Base-by-base conservation (phyloP, 2,113 vertebrate genomes). In the Galeopterus variegatus region DNA sequence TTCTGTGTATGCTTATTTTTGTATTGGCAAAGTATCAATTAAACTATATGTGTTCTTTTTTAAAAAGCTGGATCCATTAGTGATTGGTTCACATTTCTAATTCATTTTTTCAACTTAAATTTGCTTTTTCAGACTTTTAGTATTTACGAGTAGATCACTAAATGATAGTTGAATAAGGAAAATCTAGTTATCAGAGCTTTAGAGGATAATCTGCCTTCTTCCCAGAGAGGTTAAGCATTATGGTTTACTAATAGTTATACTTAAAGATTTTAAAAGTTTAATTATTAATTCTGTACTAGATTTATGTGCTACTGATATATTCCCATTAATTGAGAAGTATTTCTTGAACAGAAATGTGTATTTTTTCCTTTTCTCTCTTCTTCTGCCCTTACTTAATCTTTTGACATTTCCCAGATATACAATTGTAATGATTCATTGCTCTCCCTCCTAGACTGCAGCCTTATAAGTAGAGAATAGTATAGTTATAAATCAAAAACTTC, bases 1-100 rank as follows among this genome's bases (percentile, higher is more conserved):
- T 98, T 98, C 97, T 98, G 98, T 98, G 98, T 98, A 98, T 99
- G 98, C 97, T 98, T 98, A 98, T 98, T 98, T 99, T 99, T 99
- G 97, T 98, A 99, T 98, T 96, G 97, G 97, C 98, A 97, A 97
- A 96, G 91, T 91, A 89, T 98, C 93, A 94, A 84, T 98, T 97
- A 96, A 97, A 97, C 91, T 92, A n/a, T 96, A 75, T 28, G 88
- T 96, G 81, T 96, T 82, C 23, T 52, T 92, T 84, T 76, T 45
- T 1, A 80, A 73, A 84, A 96, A 90, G 10, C 54, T 95, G 88
- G 45, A 84, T 93, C 80, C 52, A 88, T 90, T 96, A 93, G 80
- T 96, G 77, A 89, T 97, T 94, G 84, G 31, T 88, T 93, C 56
- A 96, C 26, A 96, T 90, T 85, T 95, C 87, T 96, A 87, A 96